A percentile compares a stretch with the other conserved stretches of the same genome.
These are phyloP conservation scores for Noctua fimbriata DNA, from an alignment of 2,888 invertebrate species.

Conservation along the genomic window DNA sequence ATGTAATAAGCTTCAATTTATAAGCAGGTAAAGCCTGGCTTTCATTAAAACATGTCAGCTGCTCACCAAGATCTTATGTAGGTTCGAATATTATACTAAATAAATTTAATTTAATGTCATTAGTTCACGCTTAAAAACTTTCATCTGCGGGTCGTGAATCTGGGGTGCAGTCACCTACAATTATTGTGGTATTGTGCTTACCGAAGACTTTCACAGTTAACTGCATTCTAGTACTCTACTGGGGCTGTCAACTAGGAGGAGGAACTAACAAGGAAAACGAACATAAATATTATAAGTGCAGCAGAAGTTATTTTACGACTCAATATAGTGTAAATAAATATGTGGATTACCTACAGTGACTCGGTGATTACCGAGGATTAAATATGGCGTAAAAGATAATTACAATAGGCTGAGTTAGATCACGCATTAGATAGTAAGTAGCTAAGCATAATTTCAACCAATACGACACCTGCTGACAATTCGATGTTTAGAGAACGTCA, in stretches of 20 bases:
- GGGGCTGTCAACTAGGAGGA: background rate
- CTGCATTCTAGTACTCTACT: background rate
- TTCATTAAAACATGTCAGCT: background rate
- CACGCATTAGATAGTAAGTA: slow-evolving; percentile 3
- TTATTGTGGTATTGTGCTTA: slow-evolving; percentile 3
- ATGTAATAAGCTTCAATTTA: background rate
- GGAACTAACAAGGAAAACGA: slow-evolving; percentile 6
- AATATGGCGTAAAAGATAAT: slow-evolving; percentile 6
- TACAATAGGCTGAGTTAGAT: slow-evolving; percentile 7
- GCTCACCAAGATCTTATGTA: background rate
- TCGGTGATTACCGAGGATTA: slow-evolving; percentile 6
- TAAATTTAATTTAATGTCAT: background rate
- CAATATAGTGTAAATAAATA: background rate
- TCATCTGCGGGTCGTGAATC: background rate
- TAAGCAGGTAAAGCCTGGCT: background rate
- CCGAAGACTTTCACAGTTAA: slow-evolving; percentile 9
- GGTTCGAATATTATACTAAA: background rate
- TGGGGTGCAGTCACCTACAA: background rate
- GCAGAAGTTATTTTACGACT: background rate
- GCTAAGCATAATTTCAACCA: background rate
- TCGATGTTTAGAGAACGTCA: background rate
- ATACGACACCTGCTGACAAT: background rate
- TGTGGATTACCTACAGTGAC: background rate
- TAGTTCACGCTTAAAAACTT: background rate
- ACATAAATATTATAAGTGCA: background rate